Conservation (phyloP, 2,797 vertebrate genomes). For the Oreochromis mossambicus region DNA sequence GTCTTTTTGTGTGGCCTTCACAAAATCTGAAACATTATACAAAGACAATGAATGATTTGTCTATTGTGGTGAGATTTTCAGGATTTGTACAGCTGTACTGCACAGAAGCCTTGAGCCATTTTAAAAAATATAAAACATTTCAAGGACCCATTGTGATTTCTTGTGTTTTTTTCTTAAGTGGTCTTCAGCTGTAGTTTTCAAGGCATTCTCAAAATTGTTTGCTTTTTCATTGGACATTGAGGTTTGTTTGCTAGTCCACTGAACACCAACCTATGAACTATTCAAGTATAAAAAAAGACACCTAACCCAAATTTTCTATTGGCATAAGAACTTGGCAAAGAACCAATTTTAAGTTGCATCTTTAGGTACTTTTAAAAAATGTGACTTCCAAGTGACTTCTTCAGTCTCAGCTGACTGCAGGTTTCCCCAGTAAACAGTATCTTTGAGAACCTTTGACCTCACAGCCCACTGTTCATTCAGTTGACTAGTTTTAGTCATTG, state of each 20-base stretch:
- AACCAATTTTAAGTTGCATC: background rate
- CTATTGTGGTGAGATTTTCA: background rate
- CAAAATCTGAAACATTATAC: background rate
- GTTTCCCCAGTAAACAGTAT: background rate
- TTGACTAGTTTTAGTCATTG: background rate
- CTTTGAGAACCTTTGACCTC: background rate
- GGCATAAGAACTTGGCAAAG: background rate
- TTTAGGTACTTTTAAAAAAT: background rate
- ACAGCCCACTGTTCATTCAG: background rate
- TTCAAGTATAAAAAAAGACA: background rate
- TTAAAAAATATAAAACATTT: rapidly evolving
- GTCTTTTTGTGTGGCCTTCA: background rate
- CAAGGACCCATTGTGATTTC: background rate
- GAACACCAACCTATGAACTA: background rate
- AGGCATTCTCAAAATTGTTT: background rate
- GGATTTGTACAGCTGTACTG: background rate
- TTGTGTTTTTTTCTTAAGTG: background rate
- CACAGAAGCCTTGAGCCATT: background rate
- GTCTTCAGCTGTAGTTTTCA: background rate
- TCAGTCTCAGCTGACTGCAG: background rate
- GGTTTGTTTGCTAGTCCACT: background rate
- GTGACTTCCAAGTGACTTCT: background rate
- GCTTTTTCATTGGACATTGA: background rate
- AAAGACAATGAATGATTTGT: background rate
- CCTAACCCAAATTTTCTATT: background rate